Conservation (phyloP, 2,797 vertebrate species). For the Clarias platycephalus region DNA sequence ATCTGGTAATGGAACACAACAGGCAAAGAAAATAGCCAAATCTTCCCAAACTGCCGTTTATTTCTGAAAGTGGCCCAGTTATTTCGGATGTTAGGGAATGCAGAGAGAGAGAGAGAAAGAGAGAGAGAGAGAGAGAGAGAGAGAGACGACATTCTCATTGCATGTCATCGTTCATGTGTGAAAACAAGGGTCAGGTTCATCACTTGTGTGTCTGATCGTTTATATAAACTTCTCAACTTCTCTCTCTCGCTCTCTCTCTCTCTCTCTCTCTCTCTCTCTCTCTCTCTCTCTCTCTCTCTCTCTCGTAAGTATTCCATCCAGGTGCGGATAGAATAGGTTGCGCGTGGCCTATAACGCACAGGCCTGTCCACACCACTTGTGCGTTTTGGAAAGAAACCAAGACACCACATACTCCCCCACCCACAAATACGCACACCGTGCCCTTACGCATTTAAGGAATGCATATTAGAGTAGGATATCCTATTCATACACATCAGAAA, state of each 20-base stretch:
- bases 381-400: constrained; percentile 3
- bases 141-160: constrained; percentile 59
- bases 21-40: constrained; percentile 87
- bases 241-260: not conserved
- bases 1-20: constrained; percentile 99
- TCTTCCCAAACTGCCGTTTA: constrained; percentile 83
- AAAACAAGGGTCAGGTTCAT: not conserved
- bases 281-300: not conserved
- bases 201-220: not conserved
- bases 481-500: constrained; percentile 56
- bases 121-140: constrained; percentile 18
- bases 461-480: not conserved
- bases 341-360: not conserved
- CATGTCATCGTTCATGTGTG: constrained; percentile 22
- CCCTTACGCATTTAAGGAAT: not conserved
- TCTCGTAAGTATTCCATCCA: not conserved
- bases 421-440: too few relatives aligned
- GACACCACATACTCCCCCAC: not conserved
- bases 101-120: constrained; percentile 80
- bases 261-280: not conserved
- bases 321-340: not conserved
- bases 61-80: constrained; percentile 82
- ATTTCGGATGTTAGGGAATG: constrained; percentile 78
- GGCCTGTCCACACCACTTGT: not conserved
- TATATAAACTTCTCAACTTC: not conserved